Conservation (phyloP, 1,140 invertebrate genomes). For the Drosophila melanica region DNA sequence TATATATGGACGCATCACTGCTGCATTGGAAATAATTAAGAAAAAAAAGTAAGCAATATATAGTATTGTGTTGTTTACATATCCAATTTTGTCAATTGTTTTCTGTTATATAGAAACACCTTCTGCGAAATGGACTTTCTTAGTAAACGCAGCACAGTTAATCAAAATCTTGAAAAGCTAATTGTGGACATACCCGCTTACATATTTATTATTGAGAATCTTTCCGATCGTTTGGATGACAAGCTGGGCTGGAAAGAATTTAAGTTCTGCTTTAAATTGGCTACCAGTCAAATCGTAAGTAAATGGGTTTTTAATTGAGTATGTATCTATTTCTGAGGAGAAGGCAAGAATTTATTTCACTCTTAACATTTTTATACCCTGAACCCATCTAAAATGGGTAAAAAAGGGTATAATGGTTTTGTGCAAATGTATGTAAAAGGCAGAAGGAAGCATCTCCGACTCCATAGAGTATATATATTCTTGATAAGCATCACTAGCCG, state of each 20-base stretch:
- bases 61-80: too few species aligned
- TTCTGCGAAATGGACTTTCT: conserved; percentile 86
- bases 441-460: too few species aligned
- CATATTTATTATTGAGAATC: conserved; percentile 87
- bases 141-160: conserved; percentile 86
- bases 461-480: too few species aligned
- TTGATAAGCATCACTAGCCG: too few species aligned
- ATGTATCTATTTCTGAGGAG: too few species aligned
- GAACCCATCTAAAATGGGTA: too few species aligned
- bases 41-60: conserved; percentile 66
- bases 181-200: conserved; percentile 88
- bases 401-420: too few species aligned
- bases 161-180: conserved; percentile 87
- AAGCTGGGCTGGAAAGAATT: conserved; percentile 88
- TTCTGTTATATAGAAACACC: conserved; percentile 84
- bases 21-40: conserved; percentile 74
- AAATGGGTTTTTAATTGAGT: neutral
- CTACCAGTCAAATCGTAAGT: conserved; percentile 88
- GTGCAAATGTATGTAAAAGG: too few species aligned
- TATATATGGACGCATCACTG: conserved; percentile 74
- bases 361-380: too few species aligned
- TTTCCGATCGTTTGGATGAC: conserved; percentile 86
- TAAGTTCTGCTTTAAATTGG: conserved; percentile 89
- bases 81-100: neutral
- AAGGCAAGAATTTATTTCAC: too few species aligned